A percentile compares a stretch with the other conserved stretches of the same genome.
phyloP scores from a whole-genome alignment of 2,797 vertebrate species.

The Tadarida brasiliensis region DNA sequence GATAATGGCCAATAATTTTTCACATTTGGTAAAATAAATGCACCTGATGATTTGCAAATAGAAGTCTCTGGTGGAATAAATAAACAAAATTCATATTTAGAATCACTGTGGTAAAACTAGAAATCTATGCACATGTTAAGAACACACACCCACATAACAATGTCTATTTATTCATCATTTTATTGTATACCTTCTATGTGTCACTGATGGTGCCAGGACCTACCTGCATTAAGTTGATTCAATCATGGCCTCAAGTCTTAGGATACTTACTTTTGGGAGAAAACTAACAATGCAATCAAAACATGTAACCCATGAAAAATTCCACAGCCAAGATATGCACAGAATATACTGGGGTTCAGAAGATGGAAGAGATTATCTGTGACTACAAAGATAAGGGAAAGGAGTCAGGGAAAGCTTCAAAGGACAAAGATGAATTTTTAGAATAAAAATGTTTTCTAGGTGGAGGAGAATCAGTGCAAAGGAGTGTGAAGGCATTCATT shows the following conservation, averaged over 20 bases:
- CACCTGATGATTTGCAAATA: neutral
- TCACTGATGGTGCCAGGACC: neutral
- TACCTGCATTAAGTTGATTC: neutral
- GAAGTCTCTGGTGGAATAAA: neutral
- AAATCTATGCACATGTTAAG: neutral
- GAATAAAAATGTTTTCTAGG: neutral
- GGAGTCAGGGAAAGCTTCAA: neutral
- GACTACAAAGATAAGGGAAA: neutral
- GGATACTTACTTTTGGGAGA: neutral
- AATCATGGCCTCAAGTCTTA: neutral
- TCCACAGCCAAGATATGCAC: neutral
- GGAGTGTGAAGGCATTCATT: neutral
- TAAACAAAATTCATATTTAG: neutral
- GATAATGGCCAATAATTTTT: neutral
- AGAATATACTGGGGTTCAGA: accelerated
- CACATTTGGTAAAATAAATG: neutral
- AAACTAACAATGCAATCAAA: neutral
- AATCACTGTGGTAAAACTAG: neutral
- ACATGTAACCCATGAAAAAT: no score
- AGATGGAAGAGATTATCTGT: accelerated
- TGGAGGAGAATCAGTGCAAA: neutral
- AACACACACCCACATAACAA: accelerated
- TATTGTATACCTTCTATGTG: neutral
- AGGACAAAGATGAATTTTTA: neutral
- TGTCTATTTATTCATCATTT: neutral